Evolutionary conservation across 1,140 invertebrate genomes (phyloP).

Genomic region (Dreissena polymorpha): DNA sequence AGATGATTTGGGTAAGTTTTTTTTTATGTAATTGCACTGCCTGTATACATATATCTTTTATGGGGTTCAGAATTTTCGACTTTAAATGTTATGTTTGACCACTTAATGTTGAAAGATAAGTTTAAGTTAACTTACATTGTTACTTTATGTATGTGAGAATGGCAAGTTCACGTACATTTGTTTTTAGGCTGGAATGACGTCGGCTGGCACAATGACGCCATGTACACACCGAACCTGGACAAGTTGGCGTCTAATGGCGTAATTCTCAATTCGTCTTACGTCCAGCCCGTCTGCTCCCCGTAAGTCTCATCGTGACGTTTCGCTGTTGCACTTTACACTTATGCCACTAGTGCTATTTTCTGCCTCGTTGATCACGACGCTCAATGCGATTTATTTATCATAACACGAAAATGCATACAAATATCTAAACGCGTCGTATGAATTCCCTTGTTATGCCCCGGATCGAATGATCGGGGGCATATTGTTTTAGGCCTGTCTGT

Average conservation of each 20-base stretch:
- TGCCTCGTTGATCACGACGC: too few relatives aligned
- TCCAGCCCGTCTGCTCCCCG: conserved; percentile 65
- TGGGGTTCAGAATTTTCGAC: neutral
- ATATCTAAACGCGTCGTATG: neutral
- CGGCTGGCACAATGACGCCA: conserved; percentile 62
- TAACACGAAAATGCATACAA: too few relatives aligned
- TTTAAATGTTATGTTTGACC: too few relatives aligned
- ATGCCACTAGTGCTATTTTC: too few relatives aligned
- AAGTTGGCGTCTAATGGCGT: conserved; percentile 62
- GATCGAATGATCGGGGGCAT: too few relatives aligned
- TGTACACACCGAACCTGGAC: conserved; percentile 64
- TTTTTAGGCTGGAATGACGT: conserved; percentile 67
- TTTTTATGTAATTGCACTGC: neutral
- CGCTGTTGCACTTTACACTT: neutral
- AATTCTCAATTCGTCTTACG: conserved; percentile 62
- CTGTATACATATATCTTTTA: neutral
- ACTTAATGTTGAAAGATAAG: too few relatives aligned
- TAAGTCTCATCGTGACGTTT: conserved; percentile 38
- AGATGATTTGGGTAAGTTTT: conserved; percentile 36
- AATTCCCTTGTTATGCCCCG: too few relatives aligned
- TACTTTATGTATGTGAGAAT: too few relatives aligned
- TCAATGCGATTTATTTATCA: too few relatives aligned
- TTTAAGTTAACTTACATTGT: too few relatives aligned
- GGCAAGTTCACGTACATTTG: too few relatives aligned
- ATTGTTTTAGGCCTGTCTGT: too few relatives aligned